Evolutionary conservation across 1,140 invertebrate species (phyloP).

Genomic region (Sitophilus oryzae): DNA sequence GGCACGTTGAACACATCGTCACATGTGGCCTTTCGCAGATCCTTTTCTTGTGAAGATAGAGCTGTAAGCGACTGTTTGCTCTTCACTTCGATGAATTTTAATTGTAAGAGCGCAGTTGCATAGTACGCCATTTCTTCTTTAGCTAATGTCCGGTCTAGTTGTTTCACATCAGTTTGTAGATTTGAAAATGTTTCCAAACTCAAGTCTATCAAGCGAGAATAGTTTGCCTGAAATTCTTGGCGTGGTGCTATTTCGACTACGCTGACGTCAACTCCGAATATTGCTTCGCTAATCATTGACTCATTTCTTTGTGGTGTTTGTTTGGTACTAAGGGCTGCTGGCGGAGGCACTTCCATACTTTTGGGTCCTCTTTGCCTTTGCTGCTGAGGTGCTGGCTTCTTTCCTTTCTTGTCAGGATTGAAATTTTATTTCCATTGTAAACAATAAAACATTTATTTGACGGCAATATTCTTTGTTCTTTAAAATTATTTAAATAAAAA

Average conservation of each 20-base stretch:
- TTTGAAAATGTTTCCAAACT: constrained; percentile 13
- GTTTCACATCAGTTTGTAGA: constrained; percentile 11
- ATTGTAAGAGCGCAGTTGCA: constrained; percentile 13
- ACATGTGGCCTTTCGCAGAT: no score
- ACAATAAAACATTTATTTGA: no score
- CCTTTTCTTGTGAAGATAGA: no score
- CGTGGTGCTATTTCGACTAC: constrained; percentile 23
- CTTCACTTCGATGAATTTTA: constrained; percentile 21
- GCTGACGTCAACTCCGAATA: constrained; percentile 14
- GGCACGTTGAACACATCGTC: constrained; percentile 33
- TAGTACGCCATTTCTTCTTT: constrained; percentile 16
- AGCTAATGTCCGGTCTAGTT: constrained; percentile 13
- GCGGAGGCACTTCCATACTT: background rate
- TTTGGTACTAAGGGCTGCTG: background rate
- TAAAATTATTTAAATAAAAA: no score
- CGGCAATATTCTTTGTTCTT: no score
- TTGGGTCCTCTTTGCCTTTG: background rate
- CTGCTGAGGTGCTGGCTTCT: background rate
- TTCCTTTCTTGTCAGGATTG: background rate
- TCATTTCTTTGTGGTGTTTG: constrained; percentile 23
- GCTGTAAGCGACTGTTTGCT: no score
- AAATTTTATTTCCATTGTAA: no score
- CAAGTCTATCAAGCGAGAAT: constrained; percentile 5
- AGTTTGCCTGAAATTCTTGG: constrained; percentile 20
- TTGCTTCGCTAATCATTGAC: background rate